Conservation (phyloP, 2,888 invertebrate species). For the Watsonalla binaria region DNA sequence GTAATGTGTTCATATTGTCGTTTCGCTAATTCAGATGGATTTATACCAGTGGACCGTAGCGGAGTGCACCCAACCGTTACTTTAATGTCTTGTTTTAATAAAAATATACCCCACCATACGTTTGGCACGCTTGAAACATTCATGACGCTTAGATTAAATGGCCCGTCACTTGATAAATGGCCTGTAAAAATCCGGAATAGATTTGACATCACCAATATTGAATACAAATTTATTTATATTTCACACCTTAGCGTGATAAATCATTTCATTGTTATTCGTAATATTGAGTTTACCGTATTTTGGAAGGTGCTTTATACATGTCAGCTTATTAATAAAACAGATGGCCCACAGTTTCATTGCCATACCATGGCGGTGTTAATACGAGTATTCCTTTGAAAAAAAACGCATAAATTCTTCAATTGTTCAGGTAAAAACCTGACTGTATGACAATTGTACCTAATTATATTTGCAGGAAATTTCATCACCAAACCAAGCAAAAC, state of each 20-base stretch:
- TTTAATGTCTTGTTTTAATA: slow-evolving; percentile 43
- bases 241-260: slow-evolving; percentile 3
- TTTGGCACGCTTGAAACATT: slow-evolving; percentile 50
- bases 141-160: slow-evolving; percentile 65
- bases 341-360: too few relatives aligned
- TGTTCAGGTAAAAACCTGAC: too few relatives aligned
- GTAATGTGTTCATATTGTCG: slow-evolving; percentile 50
- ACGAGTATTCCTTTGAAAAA: too few relatives aligned
- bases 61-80: slow-evolving; percentile 37
- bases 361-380: too few relatives aligned
- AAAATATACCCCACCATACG: slow-evolving; percentile 37
- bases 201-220: slow-evolving; percentile 40
- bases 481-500: too few relatives aligned
- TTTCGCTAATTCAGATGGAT: slow-evolving; percentile 55
- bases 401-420: too few relatives aligned
- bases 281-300: slow-evolving; percentile 13
- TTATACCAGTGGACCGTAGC: slow-evolving; percentile 40
- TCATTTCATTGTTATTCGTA: slow-evolving; percentile 10
- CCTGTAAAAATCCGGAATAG: slow-evolving; percentile 46
- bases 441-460: too few relatives aligned
- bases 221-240: slow-evolving; percentile 30
- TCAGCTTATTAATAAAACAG: too few relatives aligned
- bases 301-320: too few relatives aligned
- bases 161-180: slow-evolving; percentile 57
- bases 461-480: too few relatives aligned